Conservation (phyloP, 2,888 invertebrate species). For the Gortyna flavago region DNA sequence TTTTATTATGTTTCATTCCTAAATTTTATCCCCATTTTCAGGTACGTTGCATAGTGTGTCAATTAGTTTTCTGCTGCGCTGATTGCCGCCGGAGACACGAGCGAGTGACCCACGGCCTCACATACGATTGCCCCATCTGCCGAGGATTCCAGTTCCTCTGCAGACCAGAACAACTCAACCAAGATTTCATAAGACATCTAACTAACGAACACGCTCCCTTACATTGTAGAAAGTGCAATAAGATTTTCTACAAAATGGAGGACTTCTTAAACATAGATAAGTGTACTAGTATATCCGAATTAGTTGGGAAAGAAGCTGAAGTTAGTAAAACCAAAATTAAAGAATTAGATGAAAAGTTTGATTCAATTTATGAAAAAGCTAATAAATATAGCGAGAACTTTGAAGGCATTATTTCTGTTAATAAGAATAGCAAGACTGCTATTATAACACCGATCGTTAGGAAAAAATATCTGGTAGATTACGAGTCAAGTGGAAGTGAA, state of each 20-base stretch:
- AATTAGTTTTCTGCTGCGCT: conserved; percentile 83
- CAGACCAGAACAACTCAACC: conserved; percentile 75
- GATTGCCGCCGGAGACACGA: conserved; percentile 86
- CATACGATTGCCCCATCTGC: conserved; percentile 85
- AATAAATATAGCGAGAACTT: conserved; percentile 72
- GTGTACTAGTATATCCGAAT: conserved; percentile 83
- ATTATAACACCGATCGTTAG: conserved; percentile 84
- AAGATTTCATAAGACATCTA: conserved; percentile 80
- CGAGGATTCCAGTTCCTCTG: conserved; percentile 81
- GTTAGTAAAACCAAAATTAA: conserved; percentile 58
- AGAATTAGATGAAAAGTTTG: conserved; percentile 80
- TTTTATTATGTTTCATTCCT: background rate
- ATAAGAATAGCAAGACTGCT: conserved; percentile 82
- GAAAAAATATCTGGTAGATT: conserved; percentile 83
- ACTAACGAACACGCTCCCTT: conserved; percentile 81
- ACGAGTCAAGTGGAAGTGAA: conserved; percentile 83
- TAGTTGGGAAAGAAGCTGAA: conserved; percentile 71
- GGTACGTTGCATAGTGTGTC: conserved; percentile 85
- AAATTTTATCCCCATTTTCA: conserved; percentile 65
- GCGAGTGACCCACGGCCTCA: conserved; percentile 76
- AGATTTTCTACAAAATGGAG: conserved; percentile 82
- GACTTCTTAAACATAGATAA: conserved; percentile 80
- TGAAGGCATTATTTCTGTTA: conserved; percentile 80
- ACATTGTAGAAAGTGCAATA: conserved; percentile 83
- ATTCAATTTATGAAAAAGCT: conserved; percentile 81